phyloP scores from a whole-genome alignment of 2,888 invertebrate species.

The Malthinus flaveolus region DNA sequence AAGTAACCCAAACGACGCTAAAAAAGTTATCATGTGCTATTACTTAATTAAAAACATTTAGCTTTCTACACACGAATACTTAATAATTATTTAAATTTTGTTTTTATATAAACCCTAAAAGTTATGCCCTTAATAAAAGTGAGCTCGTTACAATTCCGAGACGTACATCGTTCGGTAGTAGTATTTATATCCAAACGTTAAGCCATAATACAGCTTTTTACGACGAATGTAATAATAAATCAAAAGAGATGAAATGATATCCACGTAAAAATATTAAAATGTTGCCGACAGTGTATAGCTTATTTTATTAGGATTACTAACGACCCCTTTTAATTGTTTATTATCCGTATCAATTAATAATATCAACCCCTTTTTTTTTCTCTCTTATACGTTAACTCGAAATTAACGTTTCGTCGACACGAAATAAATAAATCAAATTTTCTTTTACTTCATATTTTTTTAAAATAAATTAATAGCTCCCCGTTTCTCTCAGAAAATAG shows the following conservation, averaged over 20 bases:
- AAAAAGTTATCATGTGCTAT: no score
- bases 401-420: conserved; percentile 17
- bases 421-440: conserved; percentile 13
- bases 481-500: conserved; percentile 3
- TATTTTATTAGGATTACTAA: background rate
- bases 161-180: conserved; percentile 30
- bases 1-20: no score
- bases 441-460: conserved; percentile 5
- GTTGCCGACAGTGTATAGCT: conserved; percentile 20
- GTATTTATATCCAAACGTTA: conserved; percentile 39
- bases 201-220: conserved; percentile 43
- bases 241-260: conserved; percentile 49
- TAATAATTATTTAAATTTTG: conserved; percentile 26
- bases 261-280: conserved; percentile 43
- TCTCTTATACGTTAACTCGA: background rate
- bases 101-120: conserved; percentile 26
- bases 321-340: conserved; percentile 16
- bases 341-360: conserved; percentile 13
- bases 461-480: conserved; percentile 16
- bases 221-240: conserved; percentile 49
- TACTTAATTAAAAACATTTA: background rate
- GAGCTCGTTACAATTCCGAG: conserved; percentile 30
- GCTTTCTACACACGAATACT: background rate
- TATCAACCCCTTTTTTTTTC: background rate
- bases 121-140: conserved; percentile 27